Evolutionary conservation across 2,797 vertebrate genomes (phyloP).

Genomic region (Artibeus lituratus): DNA sequence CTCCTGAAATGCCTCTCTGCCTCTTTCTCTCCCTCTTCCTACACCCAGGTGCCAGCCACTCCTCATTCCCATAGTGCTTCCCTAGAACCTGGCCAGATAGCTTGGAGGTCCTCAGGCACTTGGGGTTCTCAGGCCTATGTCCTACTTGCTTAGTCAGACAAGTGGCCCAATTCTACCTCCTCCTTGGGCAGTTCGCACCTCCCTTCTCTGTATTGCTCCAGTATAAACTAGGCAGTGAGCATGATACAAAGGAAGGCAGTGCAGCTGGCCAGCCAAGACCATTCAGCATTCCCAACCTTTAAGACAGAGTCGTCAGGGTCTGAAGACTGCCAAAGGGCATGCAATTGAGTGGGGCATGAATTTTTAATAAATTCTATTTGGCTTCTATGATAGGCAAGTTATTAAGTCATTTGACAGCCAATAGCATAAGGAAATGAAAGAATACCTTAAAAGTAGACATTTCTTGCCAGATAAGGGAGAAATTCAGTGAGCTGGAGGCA

Average conservation of each 20-base stretch:
- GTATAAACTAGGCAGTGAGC: background rate
- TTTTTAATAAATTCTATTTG: constrained; percentile 78
- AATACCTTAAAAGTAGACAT: constrained; percentile 76
- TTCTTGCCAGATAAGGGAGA: constrained; percentile 77
- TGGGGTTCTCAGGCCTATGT: background rate
- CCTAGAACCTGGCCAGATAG: background rate
- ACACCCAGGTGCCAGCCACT: background rate
- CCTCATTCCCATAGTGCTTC: background rate
- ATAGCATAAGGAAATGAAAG: constrained; percentile 76
- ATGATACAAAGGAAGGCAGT: background rate
- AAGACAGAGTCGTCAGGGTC: constrained; percentile 68
- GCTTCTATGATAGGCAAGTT: constrained; percentile 76
- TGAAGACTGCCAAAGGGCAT: constrained; percentile 67
- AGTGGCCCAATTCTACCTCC: background rate
- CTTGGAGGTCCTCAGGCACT: background rate
- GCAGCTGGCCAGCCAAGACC: constrained; percentile 57
- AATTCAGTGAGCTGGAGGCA: constrained; percentile 70
- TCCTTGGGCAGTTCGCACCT: background rate
- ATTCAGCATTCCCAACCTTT: constrained; percentile 13
- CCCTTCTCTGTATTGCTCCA: background rate
- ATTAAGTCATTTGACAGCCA: constrained; percentile 79
- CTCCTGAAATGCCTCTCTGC: background rate
- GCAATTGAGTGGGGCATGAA: constrained; percentile 71
- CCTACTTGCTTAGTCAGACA: background rate
- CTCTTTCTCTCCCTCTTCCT: background rate